These are phyloP conservation scores for Porites divaricata DNA, from an alignment of 92 coral and sea anemone species.

Conservation along the genomic window DNA sequence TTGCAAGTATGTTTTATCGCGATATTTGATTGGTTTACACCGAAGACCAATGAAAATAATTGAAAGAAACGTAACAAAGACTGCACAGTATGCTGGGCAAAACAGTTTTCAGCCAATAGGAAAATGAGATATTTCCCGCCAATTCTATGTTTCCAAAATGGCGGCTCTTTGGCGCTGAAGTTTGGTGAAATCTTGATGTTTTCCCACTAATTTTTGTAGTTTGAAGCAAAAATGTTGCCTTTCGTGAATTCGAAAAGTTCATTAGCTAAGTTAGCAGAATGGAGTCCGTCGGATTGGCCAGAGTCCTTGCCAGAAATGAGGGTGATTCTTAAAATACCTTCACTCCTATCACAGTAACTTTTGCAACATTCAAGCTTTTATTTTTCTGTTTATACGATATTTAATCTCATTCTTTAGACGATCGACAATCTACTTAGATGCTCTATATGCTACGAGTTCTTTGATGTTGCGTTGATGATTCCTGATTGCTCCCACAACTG, in stretches of 20 bases:
- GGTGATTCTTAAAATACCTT: constrained; percentile 36
- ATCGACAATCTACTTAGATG: constrained; percentile 92
- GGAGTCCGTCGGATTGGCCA: constrained; percentile 97
- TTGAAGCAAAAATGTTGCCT: background rate
- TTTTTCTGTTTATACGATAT: background rate
- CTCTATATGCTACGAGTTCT: constrained; percentile 91
- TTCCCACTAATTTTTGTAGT: background rate
- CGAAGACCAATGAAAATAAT: constrained; percentile 31
- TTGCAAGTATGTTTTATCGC: constrained; percentile 21
- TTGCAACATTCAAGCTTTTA: background rate
- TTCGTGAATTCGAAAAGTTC: constrained; percentile 17
- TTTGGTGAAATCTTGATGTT: background rate
- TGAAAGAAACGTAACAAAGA: constrained; percentile 20
- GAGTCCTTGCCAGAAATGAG: constrained; percentile 80
- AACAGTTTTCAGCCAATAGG: constrained; percentile 36
- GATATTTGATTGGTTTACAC: constrained; percentile 61
- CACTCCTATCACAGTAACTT: background rate
- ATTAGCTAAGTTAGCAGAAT: constrained; percentile 48
- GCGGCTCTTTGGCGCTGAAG: constrained; percentile 12
- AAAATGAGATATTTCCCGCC: constrained; percentile 57
- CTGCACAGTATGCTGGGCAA: constrained; percentile 29
- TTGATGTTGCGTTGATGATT: constrained; percentile 78
- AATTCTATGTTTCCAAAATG: constrained; percentile 52
- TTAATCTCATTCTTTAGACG: constrained; percentile 49
- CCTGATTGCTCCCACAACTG: constrained; percentile 94